Percentiles rank a stretch among this genome's conserved stretches.
Conservation (phyloP, 2,113 vertebrate species). For the Poeciliopsis prolifica region DNA sequence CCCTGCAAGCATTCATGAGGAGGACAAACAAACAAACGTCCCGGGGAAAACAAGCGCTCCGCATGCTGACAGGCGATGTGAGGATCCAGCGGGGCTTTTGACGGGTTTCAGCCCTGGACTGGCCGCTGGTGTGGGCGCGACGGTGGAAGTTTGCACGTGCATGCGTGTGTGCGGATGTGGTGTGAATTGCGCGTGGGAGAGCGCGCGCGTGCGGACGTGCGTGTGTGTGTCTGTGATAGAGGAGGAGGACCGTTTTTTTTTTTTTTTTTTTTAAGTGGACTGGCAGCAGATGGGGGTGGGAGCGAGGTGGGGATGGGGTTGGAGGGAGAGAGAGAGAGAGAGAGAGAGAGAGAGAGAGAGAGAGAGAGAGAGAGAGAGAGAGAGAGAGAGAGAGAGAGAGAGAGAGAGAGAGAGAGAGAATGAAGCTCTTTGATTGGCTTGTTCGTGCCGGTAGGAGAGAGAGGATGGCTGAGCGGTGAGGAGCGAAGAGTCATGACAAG, state of each 20-base stretch:
- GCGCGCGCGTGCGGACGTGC: too few relatives aligned
- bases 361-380: too few relatives aligned
- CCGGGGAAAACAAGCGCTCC: constrained; percentile 82
- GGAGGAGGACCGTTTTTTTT: constrained; percentile 57
- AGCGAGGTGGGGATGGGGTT: constrained; percentile 13
- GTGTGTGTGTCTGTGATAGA: constrained; percentile 57
- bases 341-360: constrained; percentile 62
- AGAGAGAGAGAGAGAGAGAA: constrained; percentile 65
- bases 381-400: too few relatives aligned
- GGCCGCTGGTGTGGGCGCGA: constrained; percentile 70
- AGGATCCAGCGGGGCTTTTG: constrained; percentile 72
- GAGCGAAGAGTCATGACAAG: too few relatives aligned
- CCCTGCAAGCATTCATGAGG: constrained; percentile 80
- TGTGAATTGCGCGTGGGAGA: too few relatives aligned
- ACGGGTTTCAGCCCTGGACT: constrained; percentile 26
- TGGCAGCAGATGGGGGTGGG: constrained; percentile 29
- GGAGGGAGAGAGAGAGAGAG: constrained; percentile 31
- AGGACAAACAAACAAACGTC: constrained; percentile 84
- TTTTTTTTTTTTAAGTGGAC: constrained; percentile 43
- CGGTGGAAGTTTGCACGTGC: constrained; percentile 62
- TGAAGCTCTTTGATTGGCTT: constrained; percentile 84
- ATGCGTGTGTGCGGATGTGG: too few relatives aligned
- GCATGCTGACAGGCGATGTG: constrained; percentile 82
- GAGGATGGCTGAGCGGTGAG: too few relatives aligned
- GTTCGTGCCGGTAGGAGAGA: constrained; percentile 57